Percentiles rank a stretch among this genome's conserved stretches.
phyloP scores from a whole-genome alignment of 37 sponge, comb jelly and placozoan species.

The Theonella swinhoei region DNA sequence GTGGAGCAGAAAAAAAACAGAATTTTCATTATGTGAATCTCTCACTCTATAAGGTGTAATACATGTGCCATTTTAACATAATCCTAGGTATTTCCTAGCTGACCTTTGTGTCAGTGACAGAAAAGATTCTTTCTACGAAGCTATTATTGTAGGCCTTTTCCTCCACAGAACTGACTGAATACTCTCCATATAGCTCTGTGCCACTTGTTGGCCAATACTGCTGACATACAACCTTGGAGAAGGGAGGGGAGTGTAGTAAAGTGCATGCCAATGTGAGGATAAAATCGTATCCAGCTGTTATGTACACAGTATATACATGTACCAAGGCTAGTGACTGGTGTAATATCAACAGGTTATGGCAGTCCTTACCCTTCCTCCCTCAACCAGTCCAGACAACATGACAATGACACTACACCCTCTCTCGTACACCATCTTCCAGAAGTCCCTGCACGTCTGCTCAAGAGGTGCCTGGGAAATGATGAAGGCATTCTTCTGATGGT shows the following conservation, averaged over 20 bases:
- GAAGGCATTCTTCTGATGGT: not conserved
- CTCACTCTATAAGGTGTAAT: not conserved
- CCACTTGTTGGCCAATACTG: slow-evolving; percentile 41
- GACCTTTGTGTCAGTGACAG: slow-evolving; percentile 44
- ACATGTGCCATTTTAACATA: not conserved
- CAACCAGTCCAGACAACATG: slow-evolving; percentile 3
- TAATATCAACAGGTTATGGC: no score
- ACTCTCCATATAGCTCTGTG: slow-evolving; percentile 41
- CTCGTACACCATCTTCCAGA: slow-evolving; percentile 29
- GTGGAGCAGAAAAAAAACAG: not conserved
- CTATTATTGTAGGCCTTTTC: slow-evolving; percentile 24
- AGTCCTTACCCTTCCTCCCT: not conserved
- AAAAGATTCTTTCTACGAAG: slow-evolving; percentile 19
- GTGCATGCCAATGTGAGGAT: no score
- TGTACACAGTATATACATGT: no score
- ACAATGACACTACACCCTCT: not conserved
- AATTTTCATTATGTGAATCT: no score
- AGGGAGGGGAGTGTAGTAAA: no score
- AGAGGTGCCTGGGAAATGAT: slow-evolving; percentile 18
- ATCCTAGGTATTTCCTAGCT: not conserved
- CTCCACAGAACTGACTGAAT: slow-evolving; percentile 7
- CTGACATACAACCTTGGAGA: slow-evolving; percentile 36
- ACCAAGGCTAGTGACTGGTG: no score
- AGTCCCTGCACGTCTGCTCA: slow-evolving; percentile 10
- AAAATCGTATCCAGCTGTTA: no score